These are phyloP conservation scores for Eurystomus gularis DNA, from an alignment of 2,113 vertebrate genomes.

Conservation along the genomic window DNA sequence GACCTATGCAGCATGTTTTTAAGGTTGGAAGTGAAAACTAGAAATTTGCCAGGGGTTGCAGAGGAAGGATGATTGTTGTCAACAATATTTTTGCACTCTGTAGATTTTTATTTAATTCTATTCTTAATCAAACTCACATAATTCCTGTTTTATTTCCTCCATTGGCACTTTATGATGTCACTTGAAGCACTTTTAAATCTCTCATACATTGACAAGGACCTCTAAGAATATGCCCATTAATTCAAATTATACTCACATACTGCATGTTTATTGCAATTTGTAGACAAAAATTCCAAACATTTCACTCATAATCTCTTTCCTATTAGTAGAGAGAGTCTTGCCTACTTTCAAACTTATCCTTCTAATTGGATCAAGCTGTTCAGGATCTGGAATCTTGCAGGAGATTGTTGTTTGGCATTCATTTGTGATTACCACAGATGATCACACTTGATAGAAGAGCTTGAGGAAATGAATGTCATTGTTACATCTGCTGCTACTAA, in stretches of 20 bases:
- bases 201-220: neutral
- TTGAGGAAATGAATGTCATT: neutral
- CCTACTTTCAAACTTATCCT: neutral
- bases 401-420: neutral
- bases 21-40: neutral
- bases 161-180: neutral
- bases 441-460: neutral
- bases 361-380: neutral
- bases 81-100: neutral
- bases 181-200: conserved; percentile 26
- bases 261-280: neutral
- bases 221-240: neutral
- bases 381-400: neutral
- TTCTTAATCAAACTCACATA: conserved; percentile 35
- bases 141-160: conserved; percentile 16
- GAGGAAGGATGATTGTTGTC: neutral
- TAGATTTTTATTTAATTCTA: neutral
- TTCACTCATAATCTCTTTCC: neutral
- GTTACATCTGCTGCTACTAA: rapidly evolving
- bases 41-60: neutral
- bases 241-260: neutral
- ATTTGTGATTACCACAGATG: neutral
- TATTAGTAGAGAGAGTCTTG: neutral
- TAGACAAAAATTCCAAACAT: neutral
- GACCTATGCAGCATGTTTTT: neutral